Evolutionary conservation across 1,140 invertebrate genomes (phyloP).

Genomic region (Hyphantria cunea): DNA sequence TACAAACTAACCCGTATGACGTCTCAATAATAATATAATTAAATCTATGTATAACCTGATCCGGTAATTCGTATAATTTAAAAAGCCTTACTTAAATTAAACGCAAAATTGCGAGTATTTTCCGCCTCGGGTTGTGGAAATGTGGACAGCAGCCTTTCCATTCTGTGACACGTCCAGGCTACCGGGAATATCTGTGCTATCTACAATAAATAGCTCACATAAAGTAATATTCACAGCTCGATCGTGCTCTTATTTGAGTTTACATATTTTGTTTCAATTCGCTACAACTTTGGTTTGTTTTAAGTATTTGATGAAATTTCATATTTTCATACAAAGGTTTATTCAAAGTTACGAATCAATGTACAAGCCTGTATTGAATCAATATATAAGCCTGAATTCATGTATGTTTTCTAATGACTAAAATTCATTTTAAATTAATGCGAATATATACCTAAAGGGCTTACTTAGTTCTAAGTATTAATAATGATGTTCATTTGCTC

Average conservation of each 20-base stretch:
- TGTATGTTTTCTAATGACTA: too few species aligned
- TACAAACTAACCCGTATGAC: too few species aligned
- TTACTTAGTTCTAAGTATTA: too few species aligned
- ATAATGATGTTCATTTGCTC: too few species aligned
- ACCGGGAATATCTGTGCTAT: slow-evolving; percentile 44
- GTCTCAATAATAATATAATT: slow-evolving; percentile 9
- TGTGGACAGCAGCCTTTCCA: slow-evolving; percentile 52
- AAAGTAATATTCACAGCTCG: slow-evolving; percentile 34
- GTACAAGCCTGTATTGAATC: neutral
- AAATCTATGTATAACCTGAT: slow-evolving; percentile 7
- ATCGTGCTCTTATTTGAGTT: neutral
- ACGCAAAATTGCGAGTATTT: slow-evolving; percentile 54
- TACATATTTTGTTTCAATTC: neutral
- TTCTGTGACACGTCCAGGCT: slow-evolving; percentile 50
- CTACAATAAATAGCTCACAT: slow-evolving; percentile 40
- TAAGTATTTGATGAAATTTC: neutral
- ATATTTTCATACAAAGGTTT: neutral
- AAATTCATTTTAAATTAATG: too few species aligned
- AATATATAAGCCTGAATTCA: too few species aligned
- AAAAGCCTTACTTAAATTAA: slow-evolving; percentile 52
- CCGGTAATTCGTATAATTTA: slow-evolving; percentile 47
- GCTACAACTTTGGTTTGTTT: neutral
- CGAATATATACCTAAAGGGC: too few species aligned
- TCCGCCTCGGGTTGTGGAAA: slow-evolving; percentile 47
- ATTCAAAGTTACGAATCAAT: neutral